Conservation (phyloP, 2,113 vertebrate genomes). For the Spea multiplicata region DNA sequence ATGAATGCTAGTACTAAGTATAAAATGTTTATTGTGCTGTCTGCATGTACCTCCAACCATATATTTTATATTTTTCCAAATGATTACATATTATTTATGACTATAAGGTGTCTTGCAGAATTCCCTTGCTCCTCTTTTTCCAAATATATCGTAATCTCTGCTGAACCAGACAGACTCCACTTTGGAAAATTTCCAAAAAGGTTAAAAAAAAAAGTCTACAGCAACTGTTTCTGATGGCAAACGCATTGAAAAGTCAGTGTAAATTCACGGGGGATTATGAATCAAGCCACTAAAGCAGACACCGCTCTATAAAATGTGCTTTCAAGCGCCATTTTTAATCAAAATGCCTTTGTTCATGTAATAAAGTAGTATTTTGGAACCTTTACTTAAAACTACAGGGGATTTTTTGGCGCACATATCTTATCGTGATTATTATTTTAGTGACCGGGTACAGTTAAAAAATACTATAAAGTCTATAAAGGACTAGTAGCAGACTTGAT, state of each 20-base stretch:
- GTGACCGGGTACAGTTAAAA: no score
- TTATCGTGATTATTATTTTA: neutral
- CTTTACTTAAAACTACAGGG: neutral
- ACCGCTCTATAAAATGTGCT: conserved; percentile 20
- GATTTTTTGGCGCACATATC: neutral
- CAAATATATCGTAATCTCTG: conserved; percentile 37
- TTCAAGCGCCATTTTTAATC: conserved; percentile 28
- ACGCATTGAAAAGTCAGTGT: conserved; percentile 32
- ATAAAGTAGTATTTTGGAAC: conserved; percentile 2
- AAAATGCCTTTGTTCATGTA: conserved; percentile 28
- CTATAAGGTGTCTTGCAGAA: conserved; percentile 29
- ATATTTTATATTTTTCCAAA: conserved; percentile 26
- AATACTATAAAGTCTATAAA: no score
- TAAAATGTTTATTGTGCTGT: conserved; percentile 1
- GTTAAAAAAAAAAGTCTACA: neutral
- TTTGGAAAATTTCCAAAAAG: conserved; percentile 36
- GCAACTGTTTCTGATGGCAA: conserved; percentile 32
- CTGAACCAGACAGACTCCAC: conserved; percentile 36
- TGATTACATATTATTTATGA: conserved; percentile 37
- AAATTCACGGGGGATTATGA: conserved; percentile 27
- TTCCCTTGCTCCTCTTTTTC: conserved; percentile 34
- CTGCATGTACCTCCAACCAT: neutral
- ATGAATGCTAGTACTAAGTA: neutral
- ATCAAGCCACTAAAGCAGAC: conserved; percentile 31
- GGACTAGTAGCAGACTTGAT: no score